phyloP scores from a whole-genome alignment of 1,140 invertebrate genomes.

The Pseudoatta argentina region DNA sequence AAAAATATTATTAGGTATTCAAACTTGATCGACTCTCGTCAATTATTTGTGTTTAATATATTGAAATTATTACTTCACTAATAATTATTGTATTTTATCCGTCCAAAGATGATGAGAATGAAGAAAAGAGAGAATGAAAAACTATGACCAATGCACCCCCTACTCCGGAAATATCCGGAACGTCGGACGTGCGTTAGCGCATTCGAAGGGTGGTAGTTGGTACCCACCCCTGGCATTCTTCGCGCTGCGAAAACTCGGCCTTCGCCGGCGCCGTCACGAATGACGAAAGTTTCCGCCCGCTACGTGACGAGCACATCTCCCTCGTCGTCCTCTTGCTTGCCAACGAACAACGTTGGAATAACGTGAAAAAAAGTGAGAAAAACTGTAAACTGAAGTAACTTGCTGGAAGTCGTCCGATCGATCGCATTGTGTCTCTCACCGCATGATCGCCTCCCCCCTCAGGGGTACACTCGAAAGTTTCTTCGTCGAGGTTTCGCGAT shows the following conservation, averaged over 20 bases:
- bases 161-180: conserved; percentile 31
- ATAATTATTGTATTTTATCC: background rate
- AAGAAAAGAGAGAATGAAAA: background rate
- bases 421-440: conserved; percentile 61
- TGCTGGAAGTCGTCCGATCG: conserved; percentile 58
- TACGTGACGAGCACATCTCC: conserved; percentile 51
- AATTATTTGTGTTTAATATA: no score
- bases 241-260: conserved; percentile 49
- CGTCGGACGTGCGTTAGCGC: conserved; percentile 41
- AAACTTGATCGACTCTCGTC: no score
- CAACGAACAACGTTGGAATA: conserved; percentile 54
- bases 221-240: conserved; percentile 3
- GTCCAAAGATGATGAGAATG: background rate
- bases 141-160: background rate
- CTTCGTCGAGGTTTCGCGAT: conserved; percentile 58
- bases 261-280: conserved; percentile 62
- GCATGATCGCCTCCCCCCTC: conserved; percentile 47
- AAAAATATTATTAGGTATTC: no score
- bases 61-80: conserved; percentile 21
- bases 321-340: background rate
- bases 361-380: conserved; percentile 54
- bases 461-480: conserved; percentile 60
- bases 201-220: conserved; percentile 2
- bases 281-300: conserved; percentile 60
- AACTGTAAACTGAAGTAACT: conserved; percentile 64